Percentiles rank a stretch among this genome's conserved stretches.
These are phyloP conservation scores for Oxyruncus cristatus DNA, from an alignment of 2,113 vertebrate genomes.

Conservation along the genomic window DNA sequence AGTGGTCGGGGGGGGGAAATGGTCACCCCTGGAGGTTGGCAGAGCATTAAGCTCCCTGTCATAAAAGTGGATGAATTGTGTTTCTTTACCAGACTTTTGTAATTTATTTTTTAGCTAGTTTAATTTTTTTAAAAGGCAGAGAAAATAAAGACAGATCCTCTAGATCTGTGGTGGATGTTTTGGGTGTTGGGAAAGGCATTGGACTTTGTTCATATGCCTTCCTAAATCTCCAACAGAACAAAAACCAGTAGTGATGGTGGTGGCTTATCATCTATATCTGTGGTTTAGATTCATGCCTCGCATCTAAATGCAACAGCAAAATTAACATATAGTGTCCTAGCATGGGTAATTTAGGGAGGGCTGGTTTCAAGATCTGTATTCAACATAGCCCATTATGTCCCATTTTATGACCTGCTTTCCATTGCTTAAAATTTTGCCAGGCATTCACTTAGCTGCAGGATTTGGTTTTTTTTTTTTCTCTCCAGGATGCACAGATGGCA, in stretches of 20 bases:
- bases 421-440: constrained; percentile 14
- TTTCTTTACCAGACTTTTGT: not conserved
- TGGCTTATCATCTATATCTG: not conserved
- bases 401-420: constrained; percentile 46
- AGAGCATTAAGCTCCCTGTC: not conserved
- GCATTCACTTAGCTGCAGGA: not conserved
- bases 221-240: not conserved
- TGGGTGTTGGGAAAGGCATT: not conserved
- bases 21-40: not conserved
- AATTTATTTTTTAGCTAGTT: not conserved
- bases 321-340: not conserved
- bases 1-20: not conserved
- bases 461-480: not conserved
- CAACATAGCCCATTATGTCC: not conserved
- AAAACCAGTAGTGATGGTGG: not conserved
- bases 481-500: constrained; percentile 42
- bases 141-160: not conserved
- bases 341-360: not conserved
- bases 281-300: not conserved
- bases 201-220: not conserved
- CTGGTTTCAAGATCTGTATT: not conserved
- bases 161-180: not conserved
- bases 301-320: not conserved
- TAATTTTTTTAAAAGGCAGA: not conserved
- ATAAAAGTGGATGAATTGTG: not conserved